phyloP scores from a whole-genome alignment of 2,888 invertebrate genomes.

The Philaethria dido region DNA sequence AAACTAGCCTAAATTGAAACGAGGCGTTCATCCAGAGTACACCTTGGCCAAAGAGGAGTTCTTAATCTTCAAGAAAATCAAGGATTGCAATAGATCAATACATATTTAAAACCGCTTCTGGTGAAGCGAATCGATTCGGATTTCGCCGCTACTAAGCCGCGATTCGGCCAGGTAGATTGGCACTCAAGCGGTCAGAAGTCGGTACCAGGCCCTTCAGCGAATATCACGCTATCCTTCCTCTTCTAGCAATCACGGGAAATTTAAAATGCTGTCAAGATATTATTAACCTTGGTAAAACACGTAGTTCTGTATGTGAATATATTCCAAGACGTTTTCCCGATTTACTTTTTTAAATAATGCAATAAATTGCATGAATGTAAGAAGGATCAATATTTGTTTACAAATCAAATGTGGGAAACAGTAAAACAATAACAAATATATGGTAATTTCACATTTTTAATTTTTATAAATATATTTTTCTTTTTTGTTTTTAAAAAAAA shows the following conservation, averaged over 20 bases:
- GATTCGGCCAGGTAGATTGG: slow-evolving; percentile 80
- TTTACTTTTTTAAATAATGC: neutral
- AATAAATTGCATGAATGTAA: too few species aligned
- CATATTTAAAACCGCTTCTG: slow-evolving; percentile 44
- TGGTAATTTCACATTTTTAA: too few species aligned
- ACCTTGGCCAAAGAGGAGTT: slow-evolving; percentile 3
- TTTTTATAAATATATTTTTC: too few species aligned
- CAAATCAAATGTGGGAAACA: too few species aligned
- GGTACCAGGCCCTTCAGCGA: slow-evolving; percentile 71
- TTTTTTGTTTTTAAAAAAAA: too few species aligned
- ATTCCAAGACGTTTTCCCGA: neutral
- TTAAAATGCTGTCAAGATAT: slow-evolving; percentile 57
- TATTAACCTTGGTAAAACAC: slow-evolving; percentile 40
- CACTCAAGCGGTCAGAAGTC: slow-evolving; percentile 81
- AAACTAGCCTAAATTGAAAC: neutral
- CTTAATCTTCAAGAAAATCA: slow-evolving; percentile 18
- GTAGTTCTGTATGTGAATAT: slow-evolving; percentile 55
- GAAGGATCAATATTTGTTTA: too few species aligned
- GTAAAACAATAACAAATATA: too few species aligned
- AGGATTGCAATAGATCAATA: slow-evolving; percentile 17
- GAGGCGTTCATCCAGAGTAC: slow-evolving; percentile 8
- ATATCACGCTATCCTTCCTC: slow-evolving; percentile 65
- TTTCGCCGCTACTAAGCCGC: too few species aligned
- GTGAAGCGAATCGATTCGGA: slow-evolving; percentile 66
- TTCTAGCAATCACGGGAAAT: slow-evolving; percentile 67